Conservation (phyloP, 2,113 vertebrate genomes). For the Gymnobelideus leadbeateri region DNA sequence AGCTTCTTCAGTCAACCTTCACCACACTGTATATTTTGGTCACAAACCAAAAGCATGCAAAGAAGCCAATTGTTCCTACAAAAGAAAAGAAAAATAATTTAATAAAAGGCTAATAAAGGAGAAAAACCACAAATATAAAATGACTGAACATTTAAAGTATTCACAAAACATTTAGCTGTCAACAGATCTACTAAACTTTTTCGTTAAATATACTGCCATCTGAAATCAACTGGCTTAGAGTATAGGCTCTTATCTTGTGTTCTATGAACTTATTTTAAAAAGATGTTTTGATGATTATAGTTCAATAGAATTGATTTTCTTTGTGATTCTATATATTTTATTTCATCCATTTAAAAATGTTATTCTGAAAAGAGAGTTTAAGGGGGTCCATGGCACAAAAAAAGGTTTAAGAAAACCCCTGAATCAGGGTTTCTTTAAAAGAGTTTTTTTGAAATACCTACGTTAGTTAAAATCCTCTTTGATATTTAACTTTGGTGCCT, state of each 20-base stretch:
- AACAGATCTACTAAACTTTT: background rate
- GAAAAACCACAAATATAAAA: slow-evolving; percentile 35
- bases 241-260: background rate
- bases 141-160: slow-evolving; percentile 4
- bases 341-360: background rate
- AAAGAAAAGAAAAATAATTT: slow-evolving; percentile 50
- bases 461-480: background rate
- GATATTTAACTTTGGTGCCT: background rate
- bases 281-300: background rate
- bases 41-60: slow-evolving; percentile 99
- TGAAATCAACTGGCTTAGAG: background rate
- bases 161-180: slow-evolving; percentile 31
- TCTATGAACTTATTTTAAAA: background rate
- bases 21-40: slow-evolving; percentile 99
- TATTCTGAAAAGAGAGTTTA: background rate
- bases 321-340: background rate
- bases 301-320: background rate
- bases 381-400: background rate
- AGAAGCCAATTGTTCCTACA: slow-evolving; percentile 98
- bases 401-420: background rate
- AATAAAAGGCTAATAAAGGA: slow-evolving; percentile 39
- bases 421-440: background rate
- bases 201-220: background rate
- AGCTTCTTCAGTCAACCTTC: slow-evolving; percentile 94
- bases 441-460: background rate